phyloP scores from a whole-genome alignment of 2,888 invertebrate genomes.

The Endomychus coccineus region DNA sequence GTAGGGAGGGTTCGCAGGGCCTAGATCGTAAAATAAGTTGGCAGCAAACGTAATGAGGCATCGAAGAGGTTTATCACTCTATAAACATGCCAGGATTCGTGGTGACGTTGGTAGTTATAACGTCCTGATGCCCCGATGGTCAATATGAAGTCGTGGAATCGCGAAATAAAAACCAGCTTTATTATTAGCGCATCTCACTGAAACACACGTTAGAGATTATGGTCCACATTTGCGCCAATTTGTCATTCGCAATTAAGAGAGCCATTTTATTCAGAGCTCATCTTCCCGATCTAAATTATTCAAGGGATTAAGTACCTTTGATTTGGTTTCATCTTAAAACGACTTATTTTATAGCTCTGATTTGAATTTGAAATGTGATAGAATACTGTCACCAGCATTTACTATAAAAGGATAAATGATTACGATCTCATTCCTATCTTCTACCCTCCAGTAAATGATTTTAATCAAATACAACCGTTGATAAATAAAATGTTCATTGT shows the following conservation, averaged over 20 bases:
- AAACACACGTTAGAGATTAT: conserved; percentile 22
- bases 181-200: conserved; percentile 22
- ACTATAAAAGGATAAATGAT: too few relatives aligned
- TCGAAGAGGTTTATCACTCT: conserved; percentile 42
- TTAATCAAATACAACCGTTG: too few relatives aligned
- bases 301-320: conserved; percentile 10
- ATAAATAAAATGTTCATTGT: too few relatives aligned
- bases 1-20: conserved; percentile 24
- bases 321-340: conserved; percentile 9
- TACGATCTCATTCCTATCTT: too few relatives aligned
- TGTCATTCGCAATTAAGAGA: conserved; percentile 35
- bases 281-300: conserved; percentile 6
- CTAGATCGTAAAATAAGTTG: conserved; percentile 38
- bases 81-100: conserved; percentile 38
- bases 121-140: conserved; percentile 28
- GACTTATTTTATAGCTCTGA: too few relatives aligned
- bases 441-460: too few relatives aligned
- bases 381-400: too few relatives aligned
- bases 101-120: conserved; percentile 29
- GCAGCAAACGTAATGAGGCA: conserved; percentile 40
- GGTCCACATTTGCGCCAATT: conserved; percentile 26
- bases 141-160: conserved; percentile 27
- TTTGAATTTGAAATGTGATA: too few relatives aligned
- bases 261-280: conserved; percentile 15
- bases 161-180: conserved; percentile 33